phyloP scores from a whole-genome alignment of 1,140 invertebrate genomes.

The Palaemon carinicauda region DNA sequence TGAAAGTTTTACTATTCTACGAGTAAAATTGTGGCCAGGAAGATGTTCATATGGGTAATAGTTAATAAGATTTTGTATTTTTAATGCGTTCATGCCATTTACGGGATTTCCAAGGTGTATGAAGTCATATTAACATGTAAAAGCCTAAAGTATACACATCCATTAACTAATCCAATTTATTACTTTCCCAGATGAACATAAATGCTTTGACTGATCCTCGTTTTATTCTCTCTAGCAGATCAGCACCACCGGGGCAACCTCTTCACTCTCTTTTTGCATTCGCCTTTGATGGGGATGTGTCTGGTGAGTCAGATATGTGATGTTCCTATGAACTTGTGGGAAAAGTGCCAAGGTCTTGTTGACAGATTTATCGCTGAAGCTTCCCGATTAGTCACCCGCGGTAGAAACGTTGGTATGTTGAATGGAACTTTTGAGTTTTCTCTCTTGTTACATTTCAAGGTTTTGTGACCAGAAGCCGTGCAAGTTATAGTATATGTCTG shows the following conservation, averaged over 20 bases:
- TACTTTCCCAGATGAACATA: neutral
- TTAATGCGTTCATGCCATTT: no score
- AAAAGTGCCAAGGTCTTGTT: conserved; percentile 86
- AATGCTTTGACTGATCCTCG: neutral
- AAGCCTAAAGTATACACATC: no score
- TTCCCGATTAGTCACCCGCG: conserved; percentile 80
- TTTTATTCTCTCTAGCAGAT: conserved; percentile 70
- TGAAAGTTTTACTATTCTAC: no score
- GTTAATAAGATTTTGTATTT: no score
- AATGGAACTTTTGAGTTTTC: neutral
- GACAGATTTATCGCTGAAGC: conserved; percentile 91
- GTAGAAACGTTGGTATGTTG: conserved; percentile 79
- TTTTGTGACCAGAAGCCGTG: no score
- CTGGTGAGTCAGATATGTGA: conserved; percentile 89
- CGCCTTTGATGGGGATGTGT: conserved; percentile 91
- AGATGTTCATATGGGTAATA: no score
- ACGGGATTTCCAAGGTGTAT: no score
- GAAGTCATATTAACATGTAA: no score
- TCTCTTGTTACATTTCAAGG: no score
- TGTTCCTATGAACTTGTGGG: conserved; percentile 87
- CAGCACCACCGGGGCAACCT: conserved; percentile 90
- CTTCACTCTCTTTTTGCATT: conserved; percentile 94
- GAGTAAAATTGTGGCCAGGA: no score
- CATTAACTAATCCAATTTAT: neutral
- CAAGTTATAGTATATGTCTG: no score